phyloP scores from a whole-genome alignment of 2,113 vertebrate species.

The Oxyura jamaicensis region DNA sequence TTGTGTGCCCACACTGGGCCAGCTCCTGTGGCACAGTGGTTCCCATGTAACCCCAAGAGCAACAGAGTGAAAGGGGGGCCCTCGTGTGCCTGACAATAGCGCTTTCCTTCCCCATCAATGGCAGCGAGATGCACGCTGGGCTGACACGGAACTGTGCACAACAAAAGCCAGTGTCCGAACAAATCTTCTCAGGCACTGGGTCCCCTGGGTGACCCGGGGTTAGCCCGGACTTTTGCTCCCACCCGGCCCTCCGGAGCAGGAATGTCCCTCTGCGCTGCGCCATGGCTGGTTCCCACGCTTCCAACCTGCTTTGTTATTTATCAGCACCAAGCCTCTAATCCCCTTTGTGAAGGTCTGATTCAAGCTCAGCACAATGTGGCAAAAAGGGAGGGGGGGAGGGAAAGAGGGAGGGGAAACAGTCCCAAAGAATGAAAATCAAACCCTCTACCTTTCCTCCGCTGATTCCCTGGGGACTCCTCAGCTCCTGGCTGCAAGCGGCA shows the following conservation, averaged over 20 bases:
- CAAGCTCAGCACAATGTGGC: conserved; percentile 64
- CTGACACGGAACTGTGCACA: conserved; percentile 69
- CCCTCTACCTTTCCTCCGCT: background rate
- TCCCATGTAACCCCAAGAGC: background rate
- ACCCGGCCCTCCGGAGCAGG: conserved; percentile 56
- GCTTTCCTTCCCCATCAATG: conserved; percentile 18
- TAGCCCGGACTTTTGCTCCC: conserved; percentile 56
- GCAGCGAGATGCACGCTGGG: conserved; percentile 39
- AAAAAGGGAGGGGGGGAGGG: background rate
- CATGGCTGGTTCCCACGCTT: conserved; percentile 68
- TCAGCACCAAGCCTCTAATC: conserved; percentile 52
- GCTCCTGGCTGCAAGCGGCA: background rate
- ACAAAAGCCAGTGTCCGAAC: conserved; percentile 71
- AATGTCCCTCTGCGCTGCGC: conserved; percentile 45
- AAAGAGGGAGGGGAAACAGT: conserved; percentile 20
- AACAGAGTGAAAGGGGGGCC: background rate
- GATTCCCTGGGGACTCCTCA: background rate
- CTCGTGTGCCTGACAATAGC: background rate
- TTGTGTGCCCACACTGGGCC: too few relatives aligned
- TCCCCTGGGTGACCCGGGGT: conserved; percentile 29
- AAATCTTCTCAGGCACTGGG: conserved; percentile 59
- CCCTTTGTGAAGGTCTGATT: conserved; percentile 70
- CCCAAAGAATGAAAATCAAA: conserved; percentile 21
- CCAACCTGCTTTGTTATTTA: conserved; percentile 64
- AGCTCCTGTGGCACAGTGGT: background rate